These are phyloP conservation scores for Amia ocellicauda DNA, from an alignment of 2,113 vertebrate genomes.

Conservation along the genomic window DNA sequence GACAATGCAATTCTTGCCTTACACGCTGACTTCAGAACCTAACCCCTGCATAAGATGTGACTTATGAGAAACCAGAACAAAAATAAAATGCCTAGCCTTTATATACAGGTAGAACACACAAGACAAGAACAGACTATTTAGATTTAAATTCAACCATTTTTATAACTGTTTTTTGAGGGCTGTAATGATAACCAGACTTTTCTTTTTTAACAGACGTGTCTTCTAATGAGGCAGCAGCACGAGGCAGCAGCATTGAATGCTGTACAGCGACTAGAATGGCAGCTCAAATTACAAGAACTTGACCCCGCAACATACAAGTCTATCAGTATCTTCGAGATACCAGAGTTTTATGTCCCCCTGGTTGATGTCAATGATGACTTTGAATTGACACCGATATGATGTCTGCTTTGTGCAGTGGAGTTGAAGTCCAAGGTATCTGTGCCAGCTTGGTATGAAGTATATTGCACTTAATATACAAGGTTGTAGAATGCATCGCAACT, in stretches of 20 bases:
- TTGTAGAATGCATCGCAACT: constrained; percentile 14
- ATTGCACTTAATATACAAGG: constrained; percentile 34
- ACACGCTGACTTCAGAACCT: too few species aligned
- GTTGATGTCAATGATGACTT: constrained; percentile 98
- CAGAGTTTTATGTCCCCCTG: constrained; percentile 96
- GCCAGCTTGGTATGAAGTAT: constrained; percentile 7
- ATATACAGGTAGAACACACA: too few species aligned
- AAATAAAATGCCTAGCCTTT: too few species aligned
- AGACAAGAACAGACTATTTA: too few species aligned
- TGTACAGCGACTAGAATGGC: constrained; percentile 96
- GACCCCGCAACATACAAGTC: constrained; percentile 96
- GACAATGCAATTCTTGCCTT: too few species aligned
- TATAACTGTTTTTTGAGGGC: too few species aligned
- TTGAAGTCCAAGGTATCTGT: constrained; percentile 3
- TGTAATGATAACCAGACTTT: too few species aligned
- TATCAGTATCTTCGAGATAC: constrained; percentile 96
- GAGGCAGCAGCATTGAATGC: constrained; percentile 96
- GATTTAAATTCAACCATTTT: too few species aligned
- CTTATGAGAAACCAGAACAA: too few species aligned
- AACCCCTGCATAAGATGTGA: too few species aligned
- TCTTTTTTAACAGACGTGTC: constrained; percentile 78
- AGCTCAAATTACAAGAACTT: constrained; percentile 95
- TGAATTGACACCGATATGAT: constrained; percentile 95
- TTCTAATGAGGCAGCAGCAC: constrained; percentile 97
- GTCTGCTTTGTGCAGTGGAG: neutral